Evolutionary conservation across 2,797 vertebrate species (phyloP).

Genomic region (Epinephelus malabaricus): DNA sequence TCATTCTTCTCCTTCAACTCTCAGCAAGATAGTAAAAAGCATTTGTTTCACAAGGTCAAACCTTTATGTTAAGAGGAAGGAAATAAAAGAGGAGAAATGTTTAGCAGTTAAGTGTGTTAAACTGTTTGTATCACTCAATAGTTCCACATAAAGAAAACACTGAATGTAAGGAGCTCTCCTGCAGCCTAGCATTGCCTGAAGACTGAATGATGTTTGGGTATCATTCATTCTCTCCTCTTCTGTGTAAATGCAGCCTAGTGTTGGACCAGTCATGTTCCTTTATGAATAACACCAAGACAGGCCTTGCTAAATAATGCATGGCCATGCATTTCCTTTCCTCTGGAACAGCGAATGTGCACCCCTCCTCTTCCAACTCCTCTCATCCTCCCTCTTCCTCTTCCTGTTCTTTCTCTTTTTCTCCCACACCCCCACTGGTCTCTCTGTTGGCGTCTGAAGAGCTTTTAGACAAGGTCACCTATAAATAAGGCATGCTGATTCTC

Average conservation of each 20-base stretch:
- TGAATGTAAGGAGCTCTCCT: neutral
- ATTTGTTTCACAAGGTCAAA: neutral
- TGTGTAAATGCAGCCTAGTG: slow-evolving; percentile 31
- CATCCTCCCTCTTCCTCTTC: slow-evolving; percentile 26
- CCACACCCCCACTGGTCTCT: slow-evolving; percentile 59
- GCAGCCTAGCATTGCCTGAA: slow-evolving; percentile 14
- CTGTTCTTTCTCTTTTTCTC: slow-evolving; percentile 11
- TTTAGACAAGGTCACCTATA: slow-evolving; percentile 85
- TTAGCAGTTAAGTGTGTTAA: no score
- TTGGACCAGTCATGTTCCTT: slow-evolving; percentile 48
- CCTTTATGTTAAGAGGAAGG: neutral
- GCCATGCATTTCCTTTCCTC: slow-evolving; percentile 66
- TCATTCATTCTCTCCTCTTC: slow-evolving; percentile 22
- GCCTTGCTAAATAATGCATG: slow-evolving; percentile 79
- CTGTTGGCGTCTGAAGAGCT: slow-evolving; percentile 75
- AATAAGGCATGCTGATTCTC: slow-evolving; percentile 83
- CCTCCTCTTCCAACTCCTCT: slow-evolving; percentile 51
- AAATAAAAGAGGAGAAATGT: no score
- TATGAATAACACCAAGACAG: slow-evolving; percentile 71
- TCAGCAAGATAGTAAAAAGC: neutral
- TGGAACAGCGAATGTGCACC: slow-evolving; percentile 41
- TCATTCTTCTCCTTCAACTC: neutral
- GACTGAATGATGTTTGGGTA: slow-evolving; percentile 12
- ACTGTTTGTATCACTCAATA: neutral
- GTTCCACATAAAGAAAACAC: slow-evolving; percentile 1